phyloP scores from a whole-genome alignment of 1,140 invertebrate genomes.

The Cydia splendana region DNA sequence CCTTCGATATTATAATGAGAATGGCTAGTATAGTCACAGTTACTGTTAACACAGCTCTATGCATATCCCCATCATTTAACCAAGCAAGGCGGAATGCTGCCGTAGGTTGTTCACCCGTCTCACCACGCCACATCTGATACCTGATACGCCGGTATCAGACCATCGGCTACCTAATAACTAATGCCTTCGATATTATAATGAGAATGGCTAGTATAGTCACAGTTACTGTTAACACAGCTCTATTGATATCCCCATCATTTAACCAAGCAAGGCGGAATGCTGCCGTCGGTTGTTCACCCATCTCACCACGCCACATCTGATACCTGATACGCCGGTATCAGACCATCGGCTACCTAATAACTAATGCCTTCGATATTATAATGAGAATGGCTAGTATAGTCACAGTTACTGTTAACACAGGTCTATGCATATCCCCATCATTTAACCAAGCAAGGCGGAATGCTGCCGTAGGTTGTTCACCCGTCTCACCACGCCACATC shows the following conservation, averaged over 20 bases:
- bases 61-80: slow-evolving; percentile 56
- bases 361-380: slow-evolving; percentile 62
- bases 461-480: slow-evolving; percentile 67
- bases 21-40: neutral
- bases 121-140: slow-evolving; percentile 64
- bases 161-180: slow-evolving; percentile 64
- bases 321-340: slow-evolving; percentile 66
- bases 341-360: slow-evolving; percentile 63
- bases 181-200: slow-evolving; percentile 64
- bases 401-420: slow-evolving; percentile 39
- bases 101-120: slow-evolving; percentile 67
- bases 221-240: slow-evolving; percentile 49
- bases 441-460: slow-evolving; percentile 57
- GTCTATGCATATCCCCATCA: slow-evolving; percentile 57
- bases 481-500: slow-evolving; percentile 63
- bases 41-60: slow-evolving; percentile 54
- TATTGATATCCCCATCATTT: slow-evolving; percentile 58
- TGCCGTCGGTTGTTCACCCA: slow-evolving; percentile 66
- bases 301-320: slow-evolving; percentile 63
- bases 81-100: slow-evolving; percentile 58
- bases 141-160: slow-evolving; percentile 63
- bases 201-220: slow-evolving; percentile 34
- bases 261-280: slow-evolving; percentile 57
- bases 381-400: slow-evolving; percentile 44
- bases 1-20: slow-evolving; percentile 64